phyloP scores from a whole-genome alignment of 2,888 invertebrate species.

The Melanostoma scalare region DNA sequence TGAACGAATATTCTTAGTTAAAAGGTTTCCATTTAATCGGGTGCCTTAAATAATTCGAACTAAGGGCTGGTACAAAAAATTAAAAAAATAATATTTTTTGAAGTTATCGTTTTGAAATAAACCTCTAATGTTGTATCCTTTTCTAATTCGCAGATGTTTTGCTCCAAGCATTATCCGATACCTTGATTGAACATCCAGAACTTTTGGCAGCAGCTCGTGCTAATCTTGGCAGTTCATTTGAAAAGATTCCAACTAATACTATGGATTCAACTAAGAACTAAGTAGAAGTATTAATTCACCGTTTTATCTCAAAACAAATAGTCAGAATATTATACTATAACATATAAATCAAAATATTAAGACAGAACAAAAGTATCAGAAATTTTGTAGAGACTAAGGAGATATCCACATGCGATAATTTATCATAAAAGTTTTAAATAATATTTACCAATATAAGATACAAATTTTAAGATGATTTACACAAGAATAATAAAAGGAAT shows the following conservation, averaged over 20 bases:
- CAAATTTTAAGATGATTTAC: conserved; percentile 26
- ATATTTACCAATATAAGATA: conserved; percentile 30
- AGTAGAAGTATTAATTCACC: conserved; percentile 58
- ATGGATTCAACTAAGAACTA: conserved; percentile 73
- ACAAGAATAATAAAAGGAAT: conserved; percentile 7
- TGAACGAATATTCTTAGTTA: no score
- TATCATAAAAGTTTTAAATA: conserved; percentile 43
- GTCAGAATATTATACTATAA: conserved; percentile 8
- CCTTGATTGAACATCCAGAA: conserved; percentile 88
- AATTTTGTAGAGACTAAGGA: conserved; percentile 40
- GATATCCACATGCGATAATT: conserved; percentile 50
- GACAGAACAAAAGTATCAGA: conserved; percentile 39
- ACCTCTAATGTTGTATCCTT: background rate
- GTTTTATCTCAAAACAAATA: conserved; percentile 27
- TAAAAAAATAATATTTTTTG: no score
- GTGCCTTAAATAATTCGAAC: no score
- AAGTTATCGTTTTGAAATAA: no score
- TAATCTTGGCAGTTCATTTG: conserved; percentile 82
- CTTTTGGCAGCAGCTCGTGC: conserved; percentile 84
- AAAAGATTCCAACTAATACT: conserved; percentile 79
- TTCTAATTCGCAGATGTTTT: conserved; percentile 85
- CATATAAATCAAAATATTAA: conserved; percentile 21
- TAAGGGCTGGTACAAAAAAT: no score
- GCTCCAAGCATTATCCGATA: conserved; percentile 88
- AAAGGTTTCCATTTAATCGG: no score